phyloP scores from a whole-genome alignment of 2,797 vertebrate genomes.

The Cirrhinus molitorella region DNA sequence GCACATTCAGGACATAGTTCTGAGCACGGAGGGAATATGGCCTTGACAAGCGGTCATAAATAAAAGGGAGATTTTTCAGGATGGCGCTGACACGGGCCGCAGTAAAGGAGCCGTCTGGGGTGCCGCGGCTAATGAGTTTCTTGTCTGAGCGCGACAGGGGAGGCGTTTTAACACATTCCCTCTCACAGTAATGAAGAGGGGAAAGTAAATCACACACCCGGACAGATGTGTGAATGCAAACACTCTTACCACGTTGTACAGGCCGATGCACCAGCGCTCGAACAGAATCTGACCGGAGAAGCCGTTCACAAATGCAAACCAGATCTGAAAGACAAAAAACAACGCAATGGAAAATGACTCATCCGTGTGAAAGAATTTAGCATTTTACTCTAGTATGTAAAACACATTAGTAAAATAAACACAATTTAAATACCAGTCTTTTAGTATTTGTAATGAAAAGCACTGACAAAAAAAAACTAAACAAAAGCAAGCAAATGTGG shows the following conservation, averaged over 20 bases:
- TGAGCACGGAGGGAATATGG: constrained; percentile 71
- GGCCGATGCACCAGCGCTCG: constrained; percentile 98
- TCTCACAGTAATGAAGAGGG: constrained; percentile 54
- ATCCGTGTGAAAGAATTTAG: not conserved
- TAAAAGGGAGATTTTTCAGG: constrained; percentile 73
- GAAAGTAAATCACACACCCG: constrained; percentile 55
- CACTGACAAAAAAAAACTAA: not conserved
- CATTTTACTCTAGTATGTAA: not conserved
- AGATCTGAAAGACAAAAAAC: constrained; percentile 84
- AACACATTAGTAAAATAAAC: not conserved
- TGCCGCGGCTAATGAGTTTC: constrained; percentile 67
- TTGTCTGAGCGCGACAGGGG: constrained; percentile 58
- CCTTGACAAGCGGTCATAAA: constrained; percentile 79
- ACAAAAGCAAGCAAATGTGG: too few relatives aligned
- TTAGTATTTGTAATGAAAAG: not conserved
- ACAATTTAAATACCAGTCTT: not conserved
- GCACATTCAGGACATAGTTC: constrained; percentile 79
- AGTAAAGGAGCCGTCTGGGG: constrained; percentile 69
- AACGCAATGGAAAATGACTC: not conserved
- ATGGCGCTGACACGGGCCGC: constrained; percentile 72
- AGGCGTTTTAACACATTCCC: constrained; percentile 60
- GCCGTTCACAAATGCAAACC: constrained; percentile 99
- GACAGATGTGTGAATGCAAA: constrained; percentile 24
- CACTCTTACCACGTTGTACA: constrained; percentile 97
- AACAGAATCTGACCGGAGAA: constrained; percentile 99